These are phyloP conservation scores for Mus pahari DNA, from an alignment of 2,113 vertebrate genomes.

Conservation along the genomic window DNA sequence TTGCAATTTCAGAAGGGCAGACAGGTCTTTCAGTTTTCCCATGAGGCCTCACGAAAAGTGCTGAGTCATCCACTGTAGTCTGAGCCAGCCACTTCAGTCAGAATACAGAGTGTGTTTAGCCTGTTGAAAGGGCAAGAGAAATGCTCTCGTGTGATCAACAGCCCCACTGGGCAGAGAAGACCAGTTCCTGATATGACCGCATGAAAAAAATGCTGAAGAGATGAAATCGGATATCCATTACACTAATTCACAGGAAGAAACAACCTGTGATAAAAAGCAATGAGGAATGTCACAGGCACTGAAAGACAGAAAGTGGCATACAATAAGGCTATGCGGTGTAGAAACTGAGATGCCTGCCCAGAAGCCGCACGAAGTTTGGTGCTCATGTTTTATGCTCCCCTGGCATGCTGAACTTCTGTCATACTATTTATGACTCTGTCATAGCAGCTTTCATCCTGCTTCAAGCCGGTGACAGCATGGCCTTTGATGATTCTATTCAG, in stretches of 20 bases:
- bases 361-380: neutral
- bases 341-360: neutral
- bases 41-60: neutral
- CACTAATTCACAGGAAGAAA: neutral
- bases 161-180: neutral
- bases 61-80: neutral
- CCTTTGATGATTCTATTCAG: neutral
- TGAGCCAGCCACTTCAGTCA: neutral
- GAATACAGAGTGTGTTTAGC: neutral
- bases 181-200: neutral
- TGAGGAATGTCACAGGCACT: neutral
- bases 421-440: neutral
- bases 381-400: neutral
- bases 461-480: neutral
- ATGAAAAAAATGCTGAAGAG: neutral
- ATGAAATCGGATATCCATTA: neutral
- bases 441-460: neutral
- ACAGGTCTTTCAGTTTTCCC: neutral
- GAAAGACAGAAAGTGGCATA: neutral
- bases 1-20: neutral
- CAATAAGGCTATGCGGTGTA: neutral
- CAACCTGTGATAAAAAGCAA: neutral
- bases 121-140: neutral
- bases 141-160: neutral
- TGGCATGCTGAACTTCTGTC: neutral